Percentiles rank a stretch among this genome's conserved stretches.
Evolutionary conservation across 2,797 vertebrate species (phyloP).

Genomic region (Spatula clypeata): DNA sequence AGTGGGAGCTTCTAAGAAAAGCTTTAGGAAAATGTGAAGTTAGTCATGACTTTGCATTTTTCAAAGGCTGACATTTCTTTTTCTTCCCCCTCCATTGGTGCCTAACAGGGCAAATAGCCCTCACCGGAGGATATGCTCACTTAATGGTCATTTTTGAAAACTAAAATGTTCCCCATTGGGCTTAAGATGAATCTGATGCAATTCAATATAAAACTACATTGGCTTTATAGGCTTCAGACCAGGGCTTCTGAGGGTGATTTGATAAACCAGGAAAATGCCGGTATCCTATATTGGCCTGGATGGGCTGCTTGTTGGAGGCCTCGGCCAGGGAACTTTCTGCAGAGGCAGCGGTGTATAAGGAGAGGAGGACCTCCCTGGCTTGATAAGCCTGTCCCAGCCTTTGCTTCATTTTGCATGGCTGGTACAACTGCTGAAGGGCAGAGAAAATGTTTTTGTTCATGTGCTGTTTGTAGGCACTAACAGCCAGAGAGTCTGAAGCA

Average conservation of each 20-base stretch:
- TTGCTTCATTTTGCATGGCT: neutral
- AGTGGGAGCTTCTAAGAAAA: neutral
- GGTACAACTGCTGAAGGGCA: neutral
- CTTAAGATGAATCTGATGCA: neutral
- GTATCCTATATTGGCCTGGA: neutral
- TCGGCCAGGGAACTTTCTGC: neutral
- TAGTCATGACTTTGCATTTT: neutral
- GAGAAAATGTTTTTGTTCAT: neutral
- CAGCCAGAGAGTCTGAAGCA: neutral
- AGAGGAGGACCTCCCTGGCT: neutral
- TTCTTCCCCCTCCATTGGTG: neutral
- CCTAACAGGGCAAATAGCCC: neutral
- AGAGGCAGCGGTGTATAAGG: accelerated
- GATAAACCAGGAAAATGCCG: neutral
- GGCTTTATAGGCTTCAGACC: neutral
- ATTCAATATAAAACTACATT: neutral
- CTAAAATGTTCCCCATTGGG: neutral
- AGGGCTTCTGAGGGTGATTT: neutral
- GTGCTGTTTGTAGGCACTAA: neutral
- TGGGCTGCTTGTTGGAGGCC: neutral
- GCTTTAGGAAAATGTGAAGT: neutral
- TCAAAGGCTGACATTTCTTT: neutral
- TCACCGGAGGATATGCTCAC: neutral
- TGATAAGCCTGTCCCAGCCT: accelerated
- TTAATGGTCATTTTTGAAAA: neutral